These are phyloP conservation scores for Jordanella pulchra DNA, from an alignment of 2,797 vertebrate species.

Conservation along the genomic window DNA sequence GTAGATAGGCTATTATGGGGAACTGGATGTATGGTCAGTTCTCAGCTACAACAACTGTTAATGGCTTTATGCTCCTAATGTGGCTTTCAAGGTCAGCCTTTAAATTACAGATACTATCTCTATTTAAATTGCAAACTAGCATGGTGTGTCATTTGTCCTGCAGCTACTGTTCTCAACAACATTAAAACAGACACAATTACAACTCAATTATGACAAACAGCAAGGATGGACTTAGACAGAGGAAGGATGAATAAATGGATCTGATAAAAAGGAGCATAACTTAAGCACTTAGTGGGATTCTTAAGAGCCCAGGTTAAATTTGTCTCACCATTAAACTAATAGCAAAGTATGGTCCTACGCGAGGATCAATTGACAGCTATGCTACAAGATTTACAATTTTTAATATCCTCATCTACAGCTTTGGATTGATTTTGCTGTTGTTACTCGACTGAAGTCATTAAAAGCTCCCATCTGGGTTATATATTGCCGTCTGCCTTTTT, in stretches of 20 bases:
- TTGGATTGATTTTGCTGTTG: constrained; percentile 10
- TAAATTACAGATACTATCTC: constrained; percentile 28
- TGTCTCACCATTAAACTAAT: constrained; percentile 4
- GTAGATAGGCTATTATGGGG: constrained; percentile 3
- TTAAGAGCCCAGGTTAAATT: neutral
- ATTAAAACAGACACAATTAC: constrained; percentile 1
- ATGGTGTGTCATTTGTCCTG: constrained; percentile 11
- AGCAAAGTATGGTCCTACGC: neutral
- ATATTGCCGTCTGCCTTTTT: constrained; percentile 11
- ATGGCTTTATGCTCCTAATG: constrained; percentile 8
- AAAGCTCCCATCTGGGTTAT: constrained; percentile 13
- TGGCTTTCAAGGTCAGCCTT: constrained; percentile 45
- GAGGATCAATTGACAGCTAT: constrained; percentile 9
- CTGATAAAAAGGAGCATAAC: neutral
- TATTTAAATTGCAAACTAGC: constrained; percentile 23
- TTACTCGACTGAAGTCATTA: constrained; percentile 4
- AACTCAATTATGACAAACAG: constrained; percentile 1
- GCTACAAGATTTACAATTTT: constrained; percentile 11
- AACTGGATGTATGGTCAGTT: constrained; percentile 14
- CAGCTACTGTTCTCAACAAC: neutral
- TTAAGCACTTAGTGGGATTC: neutral
- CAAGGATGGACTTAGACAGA: neutral
- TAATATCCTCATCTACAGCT: constrained; percentile 8
- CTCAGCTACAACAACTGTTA: constrained; percentile 8
- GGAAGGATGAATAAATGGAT: constrained; percentile 5